phyloP scores from a whole-genome alignment of 2,888 invertebrate genomes.

The Atrina japonica region DNA sequence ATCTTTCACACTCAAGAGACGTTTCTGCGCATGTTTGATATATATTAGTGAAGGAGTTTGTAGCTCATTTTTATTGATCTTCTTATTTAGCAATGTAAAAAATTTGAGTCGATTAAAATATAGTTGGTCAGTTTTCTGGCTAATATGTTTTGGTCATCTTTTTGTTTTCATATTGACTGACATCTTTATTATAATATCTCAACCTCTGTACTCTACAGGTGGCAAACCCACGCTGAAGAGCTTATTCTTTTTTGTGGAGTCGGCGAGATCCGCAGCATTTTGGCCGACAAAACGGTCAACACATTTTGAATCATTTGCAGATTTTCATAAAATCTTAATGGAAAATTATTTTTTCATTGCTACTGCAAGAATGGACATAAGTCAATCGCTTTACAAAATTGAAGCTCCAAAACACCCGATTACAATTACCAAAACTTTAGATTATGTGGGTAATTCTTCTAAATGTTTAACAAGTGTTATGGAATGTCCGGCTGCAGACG shows the following conservation, averaged over 20 bases:
- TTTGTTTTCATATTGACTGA: too few species aligned
- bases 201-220: constrained; percentile 5
- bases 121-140: too few species aligned
- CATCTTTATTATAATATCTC: too few species aligned
- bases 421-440: constrained; percentile 22
- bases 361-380: constrained; percentile 16
- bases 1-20: too few species aligned
- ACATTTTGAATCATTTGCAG: constrained; percentile 21
- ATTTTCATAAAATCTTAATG: constrained; percentile 16
- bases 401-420: constrained; percentile 30
- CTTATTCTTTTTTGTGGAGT: constrained; percentile 33
- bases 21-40: too few species aligned
- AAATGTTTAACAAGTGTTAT: constrained; percentile 19
- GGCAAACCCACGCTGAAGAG: constrained; percentile 24
- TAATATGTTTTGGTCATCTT: too few species aligned
- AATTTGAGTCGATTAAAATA: too few species aligned
- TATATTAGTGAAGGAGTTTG: too few species aligned
- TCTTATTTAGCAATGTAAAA: too few species aligned
- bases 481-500: not conserved
- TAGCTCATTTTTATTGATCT: too few species aligned
- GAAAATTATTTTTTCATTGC: constrained; percentile 37
- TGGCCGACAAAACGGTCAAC: constrained; percentile 14
- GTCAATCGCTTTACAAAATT: constrained; percentile 26
- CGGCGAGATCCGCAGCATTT: constrained; percentile 28
- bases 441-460: constrained; percentile 33